phyloP scores from a whole-genome alignment of 2,797 vertebrate genomes.

The Lates japonicus region DNA sequence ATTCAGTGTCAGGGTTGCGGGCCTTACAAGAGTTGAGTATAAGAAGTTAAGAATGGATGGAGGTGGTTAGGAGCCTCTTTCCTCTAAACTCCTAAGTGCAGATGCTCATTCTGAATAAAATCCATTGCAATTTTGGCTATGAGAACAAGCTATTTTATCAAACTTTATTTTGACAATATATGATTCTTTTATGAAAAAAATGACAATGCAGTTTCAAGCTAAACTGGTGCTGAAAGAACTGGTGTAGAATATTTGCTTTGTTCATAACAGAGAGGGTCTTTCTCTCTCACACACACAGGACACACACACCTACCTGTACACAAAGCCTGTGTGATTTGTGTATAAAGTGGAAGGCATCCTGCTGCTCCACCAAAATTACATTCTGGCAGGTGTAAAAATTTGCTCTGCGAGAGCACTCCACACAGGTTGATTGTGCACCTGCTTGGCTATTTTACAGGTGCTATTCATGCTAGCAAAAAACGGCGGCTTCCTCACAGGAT shows the following conservation, averaged over 20 bases:
- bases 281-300: not conserved
- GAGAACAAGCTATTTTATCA: not conserved
- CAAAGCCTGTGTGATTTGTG: slow-evolving; percentile 59
- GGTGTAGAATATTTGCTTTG: slow-evolving; percentile 30
- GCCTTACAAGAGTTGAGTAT: slow-evolving; percentile 13
- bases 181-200: not conserved
- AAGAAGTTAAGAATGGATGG: slow-evolving; percentile 15
- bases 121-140: not conserved
- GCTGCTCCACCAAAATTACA: slow-evolving; percentile 74
- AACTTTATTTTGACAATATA: not conserved
- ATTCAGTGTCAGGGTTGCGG: slow-evolving; percentile 21
- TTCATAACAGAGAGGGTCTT: slow-evolving; percentile 14
- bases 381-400: slow-evolving; percentile 78
- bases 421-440: slow-evolving; percentile 74
- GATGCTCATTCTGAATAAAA: slow-evolving; percentile 23
- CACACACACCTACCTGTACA: slow-evolving; percentile 14
- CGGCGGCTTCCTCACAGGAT: slow-evolving; percentile 37
- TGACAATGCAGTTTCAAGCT: not conserved
- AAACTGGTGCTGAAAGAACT: not conserved
- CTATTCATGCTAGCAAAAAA: slow-evolving; percentile 45
- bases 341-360: slow-evolving; percentile 58
- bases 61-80: slow-evolving; percentile 23
- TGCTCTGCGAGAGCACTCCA: slow-evolving; percentile 62
- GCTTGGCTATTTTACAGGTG: slow-evolving; percentile 73
- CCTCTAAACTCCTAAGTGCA: slow-evolving; percentile 29